Evolutionary conservation across 2,888 invertebrate species (phyloP).

Genomic region (Agrotis segetum): DNA sequence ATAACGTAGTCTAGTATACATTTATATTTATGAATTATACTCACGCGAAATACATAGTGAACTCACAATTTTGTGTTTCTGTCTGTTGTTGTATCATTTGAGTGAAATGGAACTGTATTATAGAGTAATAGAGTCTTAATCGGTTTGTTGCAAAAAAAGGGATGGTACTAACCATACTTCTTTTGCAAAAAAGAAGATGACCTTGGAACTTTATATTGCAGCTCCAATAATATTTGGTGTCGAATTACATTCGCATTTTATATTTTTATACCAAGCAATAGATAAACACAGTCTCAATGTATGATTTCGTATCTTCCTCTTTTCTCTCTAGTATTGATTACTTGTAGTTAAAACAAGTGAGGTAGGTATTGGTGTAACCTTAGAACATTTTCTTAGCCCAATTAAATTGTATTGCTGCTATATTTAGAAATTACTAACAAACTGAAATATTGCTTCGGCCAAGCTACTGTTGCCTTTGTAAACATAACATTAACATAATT

Average conservation of each 20-base stretch:
- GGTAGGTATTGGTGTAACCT: constrained; percentile 3
- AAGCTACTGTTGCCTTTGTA: constrained; percentile 43
- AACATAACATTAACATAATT: constrained; percentile 17
- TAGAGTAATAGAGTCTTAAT: background rate
- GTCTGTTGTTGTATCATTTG: constrained; percentile 26
- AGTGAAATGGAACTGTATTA: background rate
- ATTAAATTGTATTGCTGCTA: constrained; percentile 54
- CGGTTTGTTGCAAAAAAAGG: background rate
- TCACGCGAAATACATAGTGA: constrained; percentile 44
- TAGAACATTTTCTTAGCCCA: constrained; percentile 17
- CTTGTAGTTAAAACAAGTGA: background rate
- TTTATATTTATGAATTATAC: constrained; percentile 25
- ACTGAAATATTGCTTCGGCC: constrained; percentile 45
- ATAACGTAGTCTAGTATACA: constrained; percentile 10
- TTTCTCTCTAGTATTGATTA: background rate
- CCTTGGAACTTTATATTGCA: background rate
- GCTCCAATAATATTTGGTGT: background rate
- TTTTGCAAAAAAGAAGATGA: background rate
- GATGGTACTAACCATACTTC: background rate
- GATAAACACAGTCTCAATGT: background rate
- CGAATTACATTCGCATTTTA: background rate
- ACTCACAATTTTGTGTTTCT: constrained; percentile 37
- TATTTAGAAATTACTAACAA: constrained; percentile 21
- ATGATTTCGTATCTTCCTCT: background rate
- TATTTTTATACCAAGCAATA: background rate